A percentile compares a stretch with the other conserved stretches of the same genome.
These are phyloP conservation scores for Rousettus leschenaultii DNA, from an alignment of 2,113 vertebrate genomes.

Conservation along the genomic window DNA sequence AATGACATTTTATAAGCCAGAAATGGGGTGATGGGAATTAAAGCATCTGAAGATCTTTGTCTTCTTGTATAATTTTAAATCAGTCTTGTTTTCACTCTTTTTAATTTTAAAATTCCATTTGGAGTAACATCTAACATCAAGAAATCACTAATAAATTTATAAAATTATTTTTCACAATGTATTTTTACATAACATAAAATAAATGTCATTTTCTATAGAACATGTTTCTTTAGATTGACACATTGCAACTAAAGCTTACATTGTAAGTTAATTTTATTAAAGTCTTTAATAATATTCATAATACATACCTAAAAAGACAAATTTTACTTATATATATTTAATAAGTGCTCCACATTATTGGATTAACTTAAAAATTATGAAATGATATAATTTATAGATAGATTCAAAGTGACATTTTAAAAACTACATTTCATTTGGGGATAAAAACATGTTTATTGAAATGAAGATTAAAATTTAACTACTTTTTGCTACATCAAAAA, in stretches of 20 bases:
- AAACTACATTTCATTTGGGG: not conserved
- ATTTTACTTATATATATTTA: conserved; percentile 11
- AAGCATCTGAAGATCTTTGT: not conserved
- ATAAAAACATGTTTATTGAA: not conserved
- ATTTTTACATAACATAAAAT: not conserved
- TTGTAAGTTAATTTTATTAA: not conserved
- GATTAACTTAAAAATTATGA: conserved; percentile 24
- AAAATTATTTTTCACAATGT: not conserved
- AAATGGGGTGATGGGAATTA: not conserved
- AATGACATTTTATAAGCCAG: not conserved
- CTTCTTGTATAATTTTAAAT: not conserved
- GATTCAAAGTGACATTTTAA: conserved; percentile 23
- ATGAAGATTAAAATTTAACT: conserved; percentile 10
- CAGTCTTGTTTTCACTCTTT: not conserved
- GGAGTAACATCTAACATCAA: not conserved
- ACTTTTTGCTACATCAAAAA: not conserved
- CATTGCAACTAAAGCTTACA: not conserved
- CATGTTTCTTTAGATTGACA: not conserved
- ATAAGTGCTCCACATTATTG: not conserved
- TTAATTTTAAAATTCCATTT: not conserved
- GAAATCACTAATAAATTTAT: not conserved
- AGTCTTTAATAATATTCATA: not conserved
- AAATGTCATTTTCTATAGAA: not conserved
- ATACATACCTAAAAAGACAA: not conserved
- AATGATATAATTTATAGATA: not conserved